These are phyloP conservation scores for Acestrorhynchus altus DNA, from an alignment of 2,797 vertebrate genomes.

Conservation along the genomic window DNA sequence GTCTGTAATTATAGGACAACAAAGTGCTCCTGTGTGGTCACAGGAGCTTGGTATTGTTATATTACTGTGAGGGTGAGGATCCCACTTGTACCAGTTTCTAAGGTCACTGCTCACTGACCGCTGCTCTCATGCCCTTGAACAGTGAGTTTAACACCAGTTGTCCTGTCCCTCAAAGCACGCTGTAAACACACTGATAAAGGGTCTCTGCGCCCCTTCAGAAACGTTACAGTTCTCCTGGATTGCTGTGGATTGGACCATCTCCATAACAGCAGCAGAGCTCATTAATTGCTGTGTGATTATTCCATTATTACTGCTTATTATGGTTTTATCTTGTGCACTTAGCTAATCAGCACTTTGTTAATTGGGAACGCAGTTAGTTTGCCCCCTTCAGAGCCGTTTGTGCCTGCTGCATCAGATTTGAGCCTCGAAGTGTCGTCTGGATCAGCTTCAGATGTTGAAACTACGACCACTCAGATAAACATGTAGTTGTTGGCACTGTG, in stretches of 20 bases:
- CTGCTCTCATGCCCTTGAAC: not conserved
- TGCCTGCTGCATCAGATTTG: not conserved
- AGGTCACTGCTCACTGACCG: not conserved
- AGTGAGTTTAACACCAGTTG: not conserved
- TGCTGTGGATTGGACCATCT: not conserved
- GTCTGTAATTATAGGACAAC: too few species aligned
- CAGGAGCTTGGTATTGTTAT: too few species aligned
- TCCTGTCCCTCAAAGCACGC: constrained; percentile 17
- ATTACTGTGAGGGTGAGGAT: too few species aligned
- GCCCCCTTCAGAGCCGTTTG: not conserved
- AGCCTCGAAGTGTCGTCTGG: not conserved
- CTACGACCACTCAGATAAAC: too few species aligned
- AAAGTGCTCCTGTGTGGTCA: too few species aligned
- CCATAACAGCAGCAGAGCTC: constrained; percentile 17
- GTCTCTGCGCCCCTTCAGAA: constrained; percentile 3
- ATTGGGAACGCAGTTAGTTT: constrained; percentile 14
- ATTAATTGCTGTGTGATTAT: constrained; percentile 23
- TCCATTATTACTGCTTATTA: constrained; percentile 44
- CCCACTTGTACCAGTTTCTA: not conserved
- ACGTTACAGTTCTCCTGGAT: not conserved
- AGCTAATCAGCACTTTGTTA: constrained; percentile 26
- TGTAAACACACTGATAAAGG: constrained; percentile 12
- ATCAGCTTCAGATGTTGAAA: too few species aligned
- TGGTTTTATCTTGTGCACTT: not conserved
- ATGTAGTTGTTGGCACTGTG: too few species aligned